phyloP scores from a whole-genome alignment of 2,888 invertebrate species.

The Ornithoptera priamus region DNA sequence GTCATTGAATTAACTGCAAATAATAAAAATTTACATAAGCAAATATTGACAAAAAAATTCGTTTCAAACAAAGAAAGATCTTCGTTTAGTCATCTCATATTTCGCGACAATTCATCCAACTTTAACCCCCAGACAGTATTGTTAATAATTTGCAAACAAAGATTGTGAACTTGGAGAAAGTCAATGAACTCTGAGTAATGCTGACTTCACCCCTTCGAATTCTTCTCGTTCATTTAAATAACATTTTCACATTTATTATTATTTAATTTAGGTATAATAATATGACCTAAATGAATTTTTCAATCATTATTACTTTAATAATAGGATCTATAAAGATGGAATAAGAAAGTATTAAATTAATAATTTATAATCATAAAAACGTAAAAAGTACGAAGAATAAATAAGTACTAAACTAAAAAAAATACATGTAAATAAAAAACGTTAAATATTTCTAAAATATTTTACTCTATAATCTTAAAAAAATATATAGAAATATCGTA shows the following conservation, averaged over 20 bases:
- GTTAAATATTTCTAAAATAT: no score
- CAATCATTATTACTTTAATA: no score
- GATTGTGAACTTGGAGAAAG: background rate
- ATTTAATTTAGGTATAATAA: background rate
- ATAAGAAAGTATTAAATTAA: no score
- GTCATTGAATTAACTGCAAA: background rate
- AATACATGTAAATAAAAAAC: no score
- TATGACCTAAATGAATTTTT: no score
- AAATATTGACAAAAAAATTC: conserved; percentile 3
- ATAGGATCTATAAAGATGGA: no score
- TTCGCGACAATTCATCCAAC: conserved; percentile 6
- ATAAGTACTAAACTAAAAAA: no score
- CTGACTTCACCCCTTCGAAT: background rate
- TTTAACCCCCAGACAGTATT: conserved; percentile 21
- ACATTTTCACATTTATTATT: background rate
- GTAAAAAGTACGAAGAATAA: no score
- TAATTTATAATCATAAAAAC: no score
- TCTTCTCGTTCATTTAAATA: background rate
- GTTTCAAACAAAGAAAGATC: background rate
- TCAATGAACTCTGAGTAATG: conserved; percentile 20
- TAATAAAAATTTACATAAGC: background rate
- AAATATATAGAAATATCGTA: no score
- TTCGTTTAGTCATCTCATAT: conserved; percentile 7
- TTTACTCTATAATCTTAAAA: no score
- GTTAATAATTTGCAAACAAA: conserved; percentile 25